These are phyloP conservation scores for Zapornia atra DNA, from an alignment of 2,113 vertebrate genomes.

Conservation along the genomic window DNA sequence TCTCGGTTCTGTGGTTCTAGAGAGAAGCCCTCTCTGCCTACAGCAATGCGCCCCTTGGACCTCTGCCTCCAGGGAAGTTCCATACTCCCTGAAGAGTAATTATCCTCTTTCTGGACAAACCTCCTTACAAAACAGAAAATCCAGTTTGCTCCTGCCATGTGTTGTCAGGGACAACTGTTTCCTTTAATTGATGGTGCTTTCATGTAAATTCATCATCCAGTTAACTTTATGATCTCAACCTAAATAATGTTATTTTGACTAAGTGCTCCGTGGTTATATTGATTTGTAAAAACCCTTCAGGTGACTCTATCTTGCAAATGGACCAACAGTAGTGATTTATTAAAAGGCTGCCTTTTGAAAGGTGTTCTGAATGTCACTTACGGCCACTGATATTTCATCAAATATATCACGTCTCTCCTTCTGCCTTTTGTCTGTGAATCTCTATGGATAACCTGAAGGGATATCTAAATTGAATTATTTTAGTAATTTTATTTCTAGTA, in stretches of 20 bases:
- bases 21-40: not conserved
- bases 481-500: not conserved
- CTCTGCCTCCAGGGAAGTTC: not conserved
- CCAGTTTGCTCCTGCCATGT: not conserved
- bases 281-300: slow-evolving; percentile 56
- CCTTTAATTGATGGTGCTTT: slow-evolving; percentile 36
- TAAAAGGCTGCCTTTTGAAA: slow-evolving; percentile 35
- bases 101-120: slow-evolving; percentile 2
- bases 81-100: not conserved
- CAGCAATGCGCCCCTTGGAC: not conserved
- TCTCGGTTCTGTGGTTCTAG: not conserved
- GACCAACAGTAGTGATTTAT: slow-evolving; percentile 53
- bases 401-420: not conserved
- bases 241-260: slow-evolving; percentile 58
- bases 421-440: not conserved
- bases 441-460: not conserved
- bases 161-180: slow-evolving; percentile 30
- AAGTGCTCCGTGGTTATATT: slow-evolving; percentile 45
- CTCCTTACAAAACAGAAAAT: slow-evolving; percentile 7
- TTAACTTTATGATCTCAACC: slow-evolving; percentile 61
- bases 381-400: slow-evolving; percentile 1
- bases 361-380: slow-evolving; percentile 47
- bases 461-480: not conserved
- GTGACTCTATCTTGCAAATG: slow-evolving; percentile 46
- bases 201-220: slow-evolving; percentile 55